These are phyloP conservation scores for Macaca mulatta DNA, from an alignment of 2,113 vertebrate genomes.

Conservation along the genomic window DNA sequence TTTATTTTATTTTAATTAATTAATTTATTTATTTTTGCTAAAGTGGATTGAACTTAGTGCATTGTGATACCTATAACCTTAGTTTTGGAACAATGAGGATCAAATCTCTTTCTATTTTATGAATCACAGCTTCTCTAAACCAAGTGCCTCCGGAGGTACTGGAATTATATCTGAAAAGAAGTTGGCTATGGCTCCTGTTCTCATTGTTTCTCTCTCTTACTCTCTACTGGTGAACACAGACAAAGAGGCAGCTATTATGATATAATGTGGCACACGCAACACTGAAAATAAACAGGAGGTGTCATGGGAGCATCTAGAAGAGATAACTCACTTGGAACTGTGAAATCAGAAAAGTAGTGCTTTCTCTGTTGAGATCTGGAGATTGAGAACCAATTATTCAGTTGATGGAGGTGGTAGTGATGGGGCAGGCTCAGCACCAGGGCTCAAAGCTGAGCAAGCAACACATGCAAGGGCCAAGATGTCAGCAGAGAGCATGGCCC, in stretches of 20 bases:
- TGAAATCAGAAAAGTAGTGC: neutral
- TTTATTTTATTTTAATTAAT: neutral
- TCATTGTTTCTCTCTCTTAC: neutral
- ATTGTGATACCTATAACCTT: neutral
- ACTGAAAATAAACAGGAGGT: neutral
- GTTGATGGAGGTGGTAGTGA: neutral
- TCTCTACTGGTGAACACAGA: neutral
- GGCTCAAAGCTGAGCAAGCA: neutral
- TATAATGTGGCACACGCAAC: neutral
- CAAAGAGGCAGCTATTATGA: neutral
- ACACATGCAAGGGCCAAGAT: neutral
- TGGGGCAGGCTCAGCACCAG: neutral
- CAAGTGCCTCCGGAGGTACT: neutral
- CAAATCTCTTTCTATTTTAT: neutral
- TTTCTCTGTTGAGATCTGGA: neutral
- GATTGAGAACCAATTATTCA: neutral
- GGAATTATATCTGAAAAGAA: neutral
- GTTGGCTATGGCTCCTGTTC: neutral
- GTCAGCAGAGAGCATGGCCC: neutral
- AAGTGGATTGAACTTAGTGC: neutral
- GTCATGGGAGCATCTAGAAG: neutral
- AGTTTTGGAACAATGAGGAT: neutral
- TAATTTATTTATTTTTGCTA: rapidly evolving
- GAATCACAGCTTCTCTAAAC: neutral
- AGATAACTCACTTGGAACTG: neutral